Conservation (phyloP, 2,797 vertebrate species). For the Hylomyscus alleni region DNA sequence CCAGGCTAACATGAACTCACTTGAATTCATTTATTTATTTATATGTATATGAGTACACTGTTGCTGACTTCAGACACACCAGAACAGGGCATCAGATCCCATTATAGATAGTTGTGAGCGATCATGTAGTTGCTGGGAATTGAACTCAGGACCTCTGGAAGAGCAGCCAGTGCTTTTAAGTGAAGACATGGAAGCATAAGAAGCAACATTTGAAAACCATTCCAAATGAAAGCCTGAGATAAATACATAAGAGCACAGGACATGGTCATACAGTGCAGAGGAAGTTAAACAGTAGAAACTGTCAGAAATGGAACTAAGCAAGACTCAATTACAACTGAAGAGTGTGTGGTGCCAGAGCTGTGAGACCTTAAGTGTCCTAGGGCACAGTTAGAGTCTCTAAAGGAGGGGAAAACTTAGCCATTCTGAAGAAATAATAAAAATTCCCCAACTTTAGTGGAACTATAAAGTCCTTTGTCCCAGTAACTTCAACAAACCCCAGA, state of each 20-base stretch:
- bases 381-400: neutral
- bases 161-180: neutral
- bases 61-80: neutral
- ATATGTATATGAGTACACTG: neutral
- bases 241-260: too few species aligned
- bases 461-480: neutral
- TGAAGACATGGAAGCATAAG: neutral
- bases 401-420: neutral
- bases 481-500: neutral
- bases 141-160: neutral
- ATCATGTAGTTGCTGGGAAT: neutral
- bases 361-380: neutral
- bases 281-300: neutral
- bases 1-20: neutral
- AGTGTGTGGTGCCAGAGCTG: too few species aligned
- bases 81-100: neutral
- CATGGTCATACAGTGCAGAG: neutral
- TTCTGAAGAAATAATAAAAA: neutral
- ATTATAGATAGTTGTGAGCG: neutral
- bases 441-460: neutral
- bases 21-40: neutral
- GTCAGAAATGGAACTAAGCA: neutral
- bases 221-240: neutral
- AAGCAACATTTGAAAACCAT: neutral
- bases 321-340: neutral